These are phyloP conservation scores for Hoplostethus atlanticus DNA, from an alignment of 2,797 vertebrate genomes.

Conservation along the genomic window DNA sequence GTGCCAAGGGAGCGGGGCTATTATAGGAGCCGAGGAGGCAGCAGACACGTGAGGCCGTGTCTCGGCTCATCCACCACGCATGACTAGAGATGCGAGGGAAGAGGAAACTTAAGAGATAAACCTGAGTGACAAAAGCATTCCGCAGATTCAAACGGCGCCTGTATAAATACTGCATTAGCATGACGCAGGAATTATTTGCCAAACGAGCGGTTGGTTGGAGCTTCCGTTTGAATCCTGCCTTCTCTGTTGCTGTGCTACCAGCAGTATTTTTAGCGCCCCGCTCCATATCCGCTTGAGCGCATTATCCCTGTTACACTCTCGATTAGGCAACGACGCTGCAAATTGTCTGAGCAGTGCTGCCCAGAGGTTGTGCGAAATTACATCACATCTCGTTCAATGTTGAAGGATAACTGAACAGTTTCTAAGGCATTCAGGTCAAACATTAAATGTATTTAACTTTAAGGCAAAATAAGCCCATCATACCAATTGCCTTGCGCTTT, in stretches of 20 bases:
- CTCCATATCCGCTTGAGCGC: constrained; percentile 57
- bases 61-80: constrained; percentile 79
- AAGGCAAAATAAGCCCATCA: not conserved
- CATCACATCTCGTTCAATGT: constrained; percentile 42
- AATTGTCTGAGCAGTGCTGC: constrained; percentile 38
- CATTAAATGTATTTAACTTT: not conserved
- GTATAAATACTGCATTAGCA: constrained; percentile 26
- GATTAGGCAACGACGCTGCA: constrained; percentile 55
- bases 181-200: constrained; percentile 29
- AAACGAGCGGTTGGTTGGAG: not conserved
- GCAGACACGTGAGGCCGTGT: constrained; percentile 84
- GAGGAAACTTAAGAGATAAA: constrained; percentile 18
- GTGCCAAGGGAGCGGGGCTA: constrained; percentile 83
- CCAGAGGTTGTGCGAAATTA: constrained; percentile 61
- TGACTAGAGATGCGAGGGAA: constrained; percentile 59
- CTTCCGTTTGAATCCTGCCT: constrained; percentile 9
- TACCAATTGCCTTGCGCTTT: not conserved
- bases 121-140: constrained; percentile 18
- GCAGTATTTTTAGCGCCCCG: constrained; percentile 73
- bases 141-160: not conserved
- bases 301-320: constrained; percentile 53
- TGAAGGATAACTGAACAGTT: constrained; percentile 3
- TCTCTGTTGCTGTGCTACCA: constrained; percentile 68
- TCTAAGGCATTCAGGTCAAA: not conserved
- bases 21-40: constrained; percentile 85